Percentiles rank a stretch among this genome's conserved stretches.
These are phyloP conservation scores for Distichodus sexfasciatus DNA, from an alignment of 2,797 vertebrate genomes.

Conservation along the genomic window DNA sequence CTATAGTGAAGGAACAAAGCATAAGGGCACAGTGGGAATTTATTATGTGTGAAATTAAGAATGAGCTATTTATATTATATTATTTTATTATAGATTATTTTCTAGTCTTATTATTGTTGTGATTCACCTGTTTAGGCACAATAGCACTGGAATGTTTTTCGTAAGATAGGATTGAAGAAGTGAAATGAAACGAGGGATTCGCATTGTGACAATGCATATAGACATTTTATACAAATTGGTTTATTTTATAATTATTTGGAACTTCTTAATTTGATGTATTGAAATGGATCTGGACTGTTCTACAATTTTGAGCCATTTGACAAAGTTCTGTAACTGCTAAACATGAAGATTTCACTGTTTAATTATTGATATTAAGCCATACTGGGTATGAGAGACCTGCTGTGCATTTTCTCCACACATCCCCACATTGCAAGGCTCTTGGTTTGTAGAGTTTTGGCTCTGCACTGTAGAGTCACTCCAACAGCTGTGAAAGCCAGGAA, in stretches of 20 bases:
- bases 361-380: neutral
- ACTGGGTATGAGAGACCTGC: neutral
- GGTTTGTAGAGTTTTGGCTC: constrained; percentile 5
- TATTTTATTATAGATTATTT: too few species aligned
- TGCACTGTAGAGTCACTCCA: constrained; percentile 6
- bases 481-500: constrained; percentile 32
- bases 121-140: too few species aligned
- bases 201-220: neutral
- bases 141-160: too few species aligned
- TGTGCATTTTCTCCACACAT: neutral
- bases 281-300: neutral
- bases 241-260: neutral
- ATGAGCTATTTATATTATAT: too few species aligned
- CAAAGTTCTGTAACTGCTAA: neutral
- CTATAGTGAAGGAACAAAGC: neutral
- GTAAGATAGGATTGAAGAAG: too few species aligned
- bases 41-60: too few species aligned
- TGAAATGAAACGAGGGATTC: too few species aligned
- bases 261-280: neutral
- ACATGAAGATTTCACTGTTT: neutral
- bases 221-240: neutral
- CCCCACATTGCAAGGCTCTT: neutral
- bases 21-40: too few species aligned
- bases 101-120: too few species aligned
- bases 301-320: neutral